These are phyloP conservation scores for Drosophila putrida DNA, from an alignment of 2,888 invertebrate species.

Conservation along the genomic window DNA sequence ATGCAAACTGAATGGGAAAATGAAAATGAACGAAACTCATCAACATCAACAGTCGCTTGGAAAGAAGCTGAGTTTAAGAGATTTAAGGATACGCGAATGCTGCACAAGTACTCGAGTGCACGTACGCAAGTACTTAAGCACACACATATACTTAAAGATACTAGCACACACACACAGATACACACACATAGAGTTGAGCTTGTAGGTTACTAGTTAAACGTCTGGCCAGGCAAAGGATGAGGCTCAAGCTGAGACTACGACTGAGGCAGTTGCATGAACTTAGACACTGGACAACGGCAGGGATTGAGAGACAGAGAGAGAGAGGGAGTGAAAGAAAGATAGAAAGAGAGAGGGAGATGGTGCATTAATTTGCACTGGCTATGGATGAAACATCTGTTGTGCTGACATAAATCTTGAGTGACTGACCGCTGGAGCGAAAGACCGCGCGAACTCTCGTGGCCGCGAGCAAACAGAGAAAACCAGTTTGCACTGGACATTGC, in stretches of 20 bases:
- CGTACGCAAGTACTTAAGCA: slow-evolving; percentile 72
- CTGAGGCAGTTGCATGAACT: slow-evolving; percentile 31
- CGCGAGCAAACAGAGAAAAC: slow-evolving; percentile 56
- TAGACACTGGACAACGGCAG: slow-evolving; percentile 8
- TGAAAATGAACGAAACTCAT: slow-evolving; percentile 40
- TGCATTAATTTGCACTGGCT: slow-evolving; percentile 67
- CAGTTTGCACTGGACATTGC: slow-evolving; percentile 43
- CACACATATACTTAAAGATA: slow-evolving; percentile 32
- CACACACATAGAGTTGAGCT: slow-evolving; percentile 28
- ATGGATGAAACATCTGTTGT: slow-evolving; percentile 74
- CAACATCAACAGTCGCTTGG: slow-evolving; percentile 29
- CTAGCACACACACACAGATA: slow-evolving; percentile 4
- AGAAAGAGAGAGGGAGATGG: slow-evolving; percentile 2
- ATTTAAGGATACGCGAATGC: slow-evolving; percentile 64
- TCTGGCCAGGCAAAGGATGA: slow-evolving; percentile 18
- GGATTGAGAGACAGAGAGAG: not conserved
- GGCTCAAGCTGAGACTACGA: not conserved
- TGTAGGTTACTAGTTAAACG: slow-evolving; percentile 77
- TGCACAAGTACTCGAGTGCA: slow-evolving; percentile 66
- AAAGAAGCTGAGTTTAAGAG: slow-evolving; percentile 10
- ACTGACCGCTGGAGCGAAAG: slow-evolving; percentile 81
- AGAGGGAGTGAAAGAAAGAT: not conserved
- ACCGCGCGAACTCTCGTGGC: slow-evolving; percentile 71
- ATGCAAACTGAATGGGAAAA: slow-evolving; percentile 52
- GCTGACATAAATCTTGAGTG: slow-evolving; percentile 83